Evolutionary conservation across 2,888 invertebrate species (phyloP), one percentile per base, ranked within the genome.

Genomic region (Meta bourneti): DNA sequence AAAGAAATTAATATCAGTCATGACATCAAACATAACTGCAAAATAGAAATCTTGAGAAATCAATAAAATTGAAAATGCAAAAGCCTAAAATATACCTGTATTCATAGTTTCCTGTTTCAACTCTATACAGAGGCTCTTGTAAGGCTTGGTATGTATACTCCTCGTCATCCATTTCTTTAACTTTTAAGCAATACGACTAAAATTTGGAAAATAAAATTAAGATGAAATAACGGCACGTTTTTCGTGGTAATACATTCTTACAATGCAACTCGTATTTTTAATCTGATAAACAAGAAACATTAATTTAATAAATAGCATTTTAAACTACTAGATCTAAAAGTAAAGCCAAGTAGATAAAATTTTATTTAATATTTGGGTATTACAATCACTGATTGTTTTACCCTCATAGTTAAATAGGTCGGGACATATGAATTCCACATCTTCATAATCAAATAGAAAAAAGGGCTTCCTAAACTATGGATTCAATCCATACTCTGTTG

Each of bases 131-230:
- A 0, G 99, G 99, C 94, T 99, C 99, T 94, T 99, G 98, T 16
- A 99, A 94, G 0, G 98, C 97, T 7, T 93, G 93, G 94, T 98
- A 99, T 78, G 98, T 98, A 93, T 98, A 98, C 94, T 99, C 99
- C 94, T 99, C 99, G 94, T 99, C 99, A 94, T 99, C 99, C 98
- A 99, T 98, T 95, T 99, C 99, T 95, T 99, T 99, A 0, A 99
- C 98, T 95, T 99, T 99, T 89, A 99, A 96, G 94, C 99, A 99
- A 95, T 99, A 99, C 0, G 99, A 99, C 88, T 95, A 93, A 72
- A 94, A 92, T 82, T 86, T 34, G 1, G 1, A 2, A 34, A 34
- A 19, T 71, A 69, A 48, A 11, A 54, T 77, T 49, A 19, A 7
- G 11, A 11, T 74, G 11, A 19, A 20, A 19, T 74, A 34, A 34